Base-by-base conservation (phyloP, 1,140 invertebrate species). In the Asobara japonica region DNA sequence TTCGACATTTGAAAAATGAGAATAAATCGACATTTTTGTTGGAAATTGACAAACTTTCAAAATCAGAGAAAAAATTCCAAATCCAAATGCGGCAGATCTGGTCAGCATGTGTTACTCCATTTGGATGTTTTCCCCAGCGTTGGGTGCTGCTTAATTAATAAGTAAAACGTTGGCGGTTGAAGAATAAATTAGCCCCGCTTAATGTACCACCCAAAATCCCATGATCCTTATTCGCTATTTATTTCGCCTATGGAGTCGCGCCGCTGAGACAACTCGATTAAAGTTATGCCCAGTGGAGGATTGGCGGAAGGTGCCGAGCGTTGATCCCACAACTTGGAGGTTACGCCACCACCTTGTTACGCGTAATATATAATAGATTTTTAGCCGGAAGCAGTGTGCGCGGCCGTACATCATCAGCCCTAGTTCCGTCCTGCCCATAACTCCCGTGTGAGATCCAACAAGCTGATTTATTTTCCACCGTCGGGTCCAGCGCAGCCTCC, bases 331-430 rank as follows among this genome's bases (percentile, higher is more conserved):
- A 75, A 81, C 76, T 81, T 80, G 78, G 65, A 78, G 76, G 71
- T 66, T 64, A 73, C 74, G 69, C 41, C 51, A 74, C 65, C 75
- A 73, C 76, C 74, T 82, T 76, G 76, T 76, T 79, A 78, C 75
- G 77, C 78, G 77, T 79, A 81, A 83, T 85, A 83, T 84, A 85
- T 85, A 84, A 84, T 81, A 76, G 79, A 85, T 84, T 84, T 85
- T 84, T 83, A 76, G 79, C 74, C 82, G 82, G 83, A 84, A 83
- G 78, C 79, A 76, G 76, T 76, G 77, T 80, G 77, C n/a, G 77
- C 78, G 81, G 81, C 76, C 82, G 81, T 84, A 84, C 79, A 85
- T 85, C 83, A 84, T 79, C 78, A 77, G 78, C 77, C 81, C 79
- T 80, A 82, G 80, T 84, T 85, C 81, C 83, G 82, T 77, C 77